Evolutionary conservation across 2,797 vertebrate genomes (phyloP).

Genomic region (Bucorvus abyssinicus): DNA sequence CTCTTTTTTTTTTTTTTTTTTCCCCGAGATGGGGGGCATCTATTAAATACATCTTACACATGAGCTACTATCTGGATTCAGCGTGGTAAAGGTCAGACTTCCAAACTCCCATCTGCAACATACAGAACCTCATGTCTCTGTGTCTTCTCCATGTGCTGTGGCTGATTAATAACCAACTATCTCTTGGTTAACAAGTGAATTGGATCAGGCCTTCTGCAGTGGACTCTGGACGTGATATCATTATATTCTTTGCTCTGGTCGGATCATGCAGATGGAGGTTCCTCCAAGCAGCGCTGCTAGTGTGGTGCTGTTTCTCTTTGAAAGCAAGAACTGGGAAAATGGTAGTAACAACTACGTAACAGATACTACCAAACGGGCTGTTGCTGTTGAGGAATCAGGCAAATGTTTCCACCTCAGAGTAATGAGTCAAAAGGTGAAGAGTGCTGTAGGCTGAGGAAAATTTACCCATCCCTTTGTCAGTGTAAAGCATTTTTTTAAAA

Average conservation of each 20-base stretch:
- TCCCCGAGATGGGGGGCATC: not conserved
- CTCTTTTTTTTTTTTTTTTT: not conserved
- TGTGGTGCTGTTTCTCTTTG: not conserved
- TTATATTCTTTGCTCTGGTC: not conserved
- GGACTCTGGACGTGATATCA: not conserved
- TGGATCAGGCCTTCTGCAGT: not conserved
- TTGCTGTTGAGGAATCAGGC: not conserved
- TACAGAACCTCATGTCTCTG: not conserved
- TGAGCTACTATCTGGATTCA: not conserved
- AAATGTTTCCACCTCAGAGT: not conserved
- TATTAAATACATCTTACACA: rapidly evolving
- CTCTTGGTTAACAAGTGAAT: not conserved
- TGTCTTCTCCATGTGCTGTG: not conserved
- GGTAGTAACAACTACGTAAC: not conserved
- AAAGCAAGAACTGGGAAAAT: not conserved
- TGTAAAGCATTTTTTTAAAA: not conserved
- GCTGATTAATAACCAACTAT: not conserved
- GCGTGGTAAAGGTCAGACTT: not conserved
- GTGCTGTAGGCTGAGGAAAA: not conserved
- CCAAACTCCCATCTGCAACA: not conserved
- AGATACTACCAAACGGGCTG: not conserved
- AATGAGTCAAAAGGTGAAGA: not conserved
- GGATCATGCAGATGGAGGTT: not conserved
- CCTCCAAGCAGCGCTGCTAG: not conserved
- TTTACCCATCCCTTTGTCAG: not conserved